Evolutionary conservation across 2,113 vertebrate genomes (phyloP).

Genomic region (Accipiter cooperii): DNA sequence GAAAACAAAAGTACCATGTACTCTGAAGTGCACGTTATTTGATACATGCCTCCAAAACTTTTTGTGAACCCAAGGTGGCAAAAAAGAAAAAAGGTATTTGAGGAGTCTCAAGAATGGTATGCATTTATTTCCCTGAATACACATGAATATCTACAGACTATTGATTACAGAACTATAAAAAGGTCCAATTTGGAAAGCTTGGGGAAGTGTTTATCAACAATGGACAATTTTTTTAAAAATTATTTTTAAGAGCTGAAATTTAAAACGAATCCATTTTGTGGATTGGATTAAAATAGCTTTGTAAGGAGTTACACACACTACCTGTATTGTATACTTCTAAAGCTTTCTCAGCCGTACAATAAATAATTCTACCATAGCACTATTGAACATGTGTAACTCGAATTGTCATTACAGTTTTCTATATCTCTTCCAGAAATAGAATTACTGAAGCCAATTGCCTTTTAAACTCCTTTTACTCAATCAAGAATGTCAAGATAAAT

Average conservation of each 20-base stretch:
- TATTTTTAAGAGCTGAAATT: neutral
- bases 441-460: slow-evolving; percentile 13
- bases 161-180: neutral
- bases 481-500: slow-evolving; percentile 35
- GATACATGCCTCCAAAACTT: neutral
- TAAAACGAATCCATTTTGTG: neutral
- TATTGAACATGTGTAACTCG: neutral
- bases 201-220: neutral
- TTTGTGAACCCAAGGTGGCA: neutral
- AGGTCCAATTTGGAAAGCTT: neutral
- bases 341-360: neutral
- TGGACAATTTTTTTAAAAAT: neutral
- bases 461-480: slow-evolving; percentile 22
- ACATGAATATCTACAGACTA: neutral
- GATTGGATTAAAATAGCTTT: neutral
- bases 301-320: neutral
- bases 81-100: neutral
- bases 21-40: neutral
- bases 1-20: neutral
- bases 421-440: slow-evolving; percentile 19
- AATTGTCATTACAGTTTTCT: slow-evolving; percentile 21
- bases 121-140: neutral
- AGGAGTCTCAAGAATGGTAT: neutral
- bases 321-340: neutral
- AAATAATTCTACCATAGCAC: neutral